phyloP scores from a whole-genome alignment of 1,140 invertebrate genomes.

The Drosophila tsacasi region DNA sequence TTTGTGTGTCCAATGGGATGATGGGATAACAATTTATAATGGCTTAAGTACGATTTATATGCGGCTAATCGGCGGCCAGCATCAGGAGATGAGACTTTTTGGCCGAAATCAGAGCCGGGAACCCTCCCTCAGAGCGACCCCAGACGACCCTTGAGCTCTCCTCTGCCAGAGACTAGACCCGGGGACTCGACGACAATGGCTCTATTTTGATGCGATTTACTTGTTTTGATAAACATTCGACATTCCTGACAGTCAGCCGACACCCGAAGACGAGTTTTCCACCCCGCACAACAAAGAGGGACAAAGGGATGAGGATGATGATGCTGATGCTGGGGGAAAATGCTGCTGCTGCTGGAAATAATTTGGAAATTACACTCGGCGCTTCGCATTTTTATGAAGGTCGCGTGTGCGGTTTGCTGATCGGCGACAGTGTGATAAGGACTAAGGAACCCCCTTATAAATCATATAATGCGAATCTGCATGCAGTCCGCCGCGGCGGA shows the following conservation, averaged over 20 bases:
- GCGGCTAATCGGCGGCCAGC: constrained; percentile 57
- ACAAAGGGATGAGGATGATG: too few species aligned
- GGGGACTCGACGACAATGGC: too few species aligned
- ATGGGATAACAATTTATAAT: constrained; percentile 70
- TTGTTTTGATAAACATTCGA: constrained; percentile 79
- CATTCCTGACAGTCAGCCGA: constrained; percentile 70
- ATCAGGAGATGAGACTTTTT: constrained; percentile 21
- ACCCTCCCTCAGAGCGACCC: constrained; percentile 13
- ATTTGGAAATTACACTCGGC: constrained; percentile 73
- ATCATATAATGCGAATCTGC: constrained; percentile 61
- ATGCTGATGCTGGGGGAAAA: too few species aligned
- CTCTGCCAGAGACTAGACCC: not conserved
- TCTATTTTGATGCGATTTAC: constrained; percentile 81
- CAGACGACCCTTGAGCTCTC: not conserved
- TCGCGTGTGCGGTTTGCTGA: constrained; percentile 79
- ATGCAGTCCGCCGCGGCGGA: constrained; percentile 27
- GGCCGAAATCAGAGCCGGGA: constrained; percentile 1
- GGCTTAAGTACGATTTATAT: constrained; percentile 71
- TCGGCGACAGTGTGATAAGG: constrained; percentile 39
- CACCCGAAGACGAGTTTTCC: constrained; percentile 41
- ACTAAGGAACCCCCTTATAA: constrained; percentile 20
- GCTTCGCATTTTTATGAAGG: constrained; percentile 76
- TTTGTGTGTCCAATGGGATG: constrained; percentile 51
- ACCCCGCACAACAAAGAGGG: not conserved
- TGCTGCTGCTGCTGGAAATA: constrained; percentile 60